These are phyloP conservation scores for Diacarnus erythraeanus DNA, from an alignment of 37 sponge, comb jelly and placozoan genomes.

Conservation along the genomic window DNA sequence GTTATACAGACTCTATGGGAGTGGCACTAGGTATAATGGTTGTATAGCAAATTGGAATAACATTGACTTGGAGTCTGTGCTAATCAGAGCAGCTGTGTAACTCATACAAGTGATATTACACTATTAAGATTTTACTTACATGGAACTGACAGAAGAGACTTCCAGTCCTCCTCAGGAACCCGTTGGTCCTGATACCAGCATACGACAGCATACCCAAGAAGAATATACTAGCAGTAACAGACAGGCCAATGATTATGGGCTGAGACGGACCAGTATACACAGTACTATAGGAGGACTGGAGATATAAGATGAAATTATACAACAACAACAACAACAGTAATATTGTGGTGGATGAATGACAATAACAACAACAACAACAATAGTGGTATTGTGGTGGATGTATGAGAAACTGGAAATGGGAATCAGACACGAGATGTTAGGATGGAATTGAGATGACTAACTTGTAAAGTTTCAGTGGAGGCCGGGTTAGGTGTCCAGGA, in stretches of 20 bases:
- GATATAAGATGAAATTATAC: background rate
- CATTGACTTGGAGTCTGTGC: too few relatives aligned
- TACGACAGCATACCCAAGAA: constrained; percentile 30
- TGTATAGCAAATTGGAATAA: too few relatives aligned
- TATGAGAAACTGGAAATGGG: too few relatives aligned
- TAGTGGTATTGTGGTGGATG: too few relatives aligned
- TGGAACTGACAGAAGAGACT: constrained; percentile 50
- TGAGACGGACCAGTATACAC: background rate
- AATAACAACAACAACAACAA: too few relatives aligned
- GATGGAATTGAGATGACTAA: background rate
- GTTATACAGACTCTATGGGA: too few relatives aligned
- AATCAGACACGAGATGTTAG: too few relatives aligned
- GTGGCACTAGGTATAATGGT: background rate
- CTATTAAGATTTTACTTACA: constrained; percentile 20
- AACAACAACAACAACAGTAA: too few relatives aligned
- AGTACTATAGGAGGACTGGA: constrained; percentile 34
- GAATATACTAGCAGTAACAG: constrained; percentile 29
- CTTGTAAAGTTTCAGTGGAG: background rate
- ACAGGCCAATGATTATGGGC: constrained; percentile 17
- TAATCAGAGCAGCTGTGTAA: too few relatives aligned
- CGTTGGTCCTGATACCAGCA: constrained; percentile 59
- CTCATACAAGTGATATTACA: too few relatives aligned
- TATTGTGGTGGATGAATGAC: too few relatives aligned
- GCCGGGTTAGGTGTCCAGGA: constrained; percentile 5
- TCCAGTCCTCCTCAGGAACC: constrained; percentile 67